These are phyloP conservation scores for Rutilus rutilus DNA, from an alignment of 2,113 vertebrate species.

Conservation along the genomic window DNA sequence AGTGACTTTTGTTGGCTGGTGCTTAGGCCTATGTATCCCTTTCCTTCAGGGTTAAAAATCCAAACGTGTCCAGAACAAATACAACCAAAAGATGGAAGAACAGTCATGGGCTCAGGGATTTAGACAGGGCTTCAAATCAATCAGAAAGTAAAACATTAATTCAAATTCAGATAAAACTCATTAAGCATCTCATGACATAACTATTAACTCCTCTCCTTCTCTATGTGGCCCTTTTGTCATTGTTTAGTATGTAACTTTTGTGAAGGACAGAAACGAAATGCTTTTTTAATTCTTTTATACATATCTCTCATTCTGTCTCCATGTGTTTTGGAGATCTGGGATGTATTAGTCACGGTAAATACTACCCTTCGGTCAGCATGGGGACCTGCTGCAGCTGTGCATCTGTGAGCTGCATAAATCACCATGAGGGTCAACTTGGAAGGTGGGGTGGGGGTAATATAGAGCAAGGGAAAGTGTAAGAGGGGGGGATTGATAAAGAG, in stretches of 20 bases:
- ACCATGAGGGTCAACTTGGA: slow-evolving; percentile 67
- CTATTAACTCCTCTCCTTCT: not conserved
- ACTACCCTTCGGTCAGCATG: slow-evolving; percentile 70
- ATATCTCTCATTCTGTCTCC: slow-evolving; percentile 13
- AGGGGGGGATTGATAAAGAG: slow-evolving; percentile 36
- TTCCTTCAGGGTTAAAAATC: not conserved
- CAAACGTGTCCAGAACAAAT: not conserved
- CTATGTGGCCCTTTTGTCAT: not conserved
- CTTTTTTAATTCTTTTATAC: not conserved
- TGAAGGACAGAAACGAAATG: not conserved
- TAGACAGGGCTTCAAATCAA: not conserved
- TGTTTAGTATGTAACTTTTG: not conserved
- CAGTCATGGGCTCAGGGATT: not conserved
- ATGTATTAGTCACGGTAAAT: slow-evolving; percentile 83
- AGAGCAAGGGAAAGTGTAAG: slow-evolving; percentile 7
- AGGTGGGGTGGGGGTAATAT: slow-evolving; percentile 59
- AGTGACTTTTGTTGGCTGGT: not conserved
- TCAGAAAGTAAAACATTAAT: not conserved
- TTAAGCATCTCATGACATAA: not conserved
- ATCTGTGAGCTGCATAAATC: slow-evolving; percentile 82
- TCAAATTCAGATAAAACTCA: not conserved
- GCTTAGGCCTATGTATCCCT: not conserved
- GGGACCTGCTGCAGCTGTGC: slow-evolving; percentile 80
- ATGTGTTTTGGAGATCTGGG: slow-evolving; percentile 77
- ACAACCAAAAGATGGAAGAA: not conserved